These are phyloP conservation scores for Nephrocerus scutellatus DNA, from an alignment of 2,888 invertebrate species.

Conservation along the genomic window DNA sequence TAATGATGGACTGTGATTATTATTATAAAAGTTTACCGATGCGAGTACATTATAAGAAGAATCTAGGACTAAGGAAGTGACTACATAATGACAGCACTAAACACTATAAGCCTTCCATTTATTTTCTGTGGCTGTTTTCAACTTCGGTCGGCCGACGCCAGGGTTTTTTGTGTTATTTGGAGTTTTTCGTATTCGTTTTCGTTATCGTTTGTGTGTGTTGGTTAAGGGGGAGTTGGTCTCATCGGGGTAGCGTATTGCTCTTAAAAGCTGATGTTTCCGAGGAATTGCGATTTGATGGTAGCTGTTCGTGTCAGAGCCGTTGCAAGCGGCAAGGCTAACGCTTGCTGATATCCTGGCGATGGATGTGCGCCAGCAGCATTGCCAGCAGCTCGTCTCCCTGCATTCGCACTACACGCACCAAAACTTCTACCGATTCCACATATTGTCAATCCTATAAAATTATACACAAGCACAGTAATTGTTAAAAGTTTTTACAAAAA, in stretches of 20 bases:
- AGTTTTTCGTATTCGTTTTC: neutral
- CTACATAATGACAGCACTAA: too few relatives aligned
- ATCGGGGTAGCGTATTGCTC: slow-evolving; percentile 11
- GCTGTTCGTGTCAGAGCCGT: slow-evolving; percentile 45
- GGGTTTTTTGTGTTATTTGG: neutral
- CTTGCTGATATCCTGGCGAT: slow-evolving; percentile 41
- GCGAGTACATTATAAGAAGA: too few relatives aligned
- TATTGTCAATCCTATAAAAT: slow-evolving; percentile 47
- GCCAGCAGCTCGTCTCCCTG: slow-evolving; percentile 37
- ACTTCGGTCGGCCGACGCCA: neutral
- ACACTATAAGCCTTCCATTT: too few relatives aligned
- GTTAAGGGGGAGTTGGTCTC: neutral
- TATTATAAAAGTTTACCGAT: too few relatives aligned
- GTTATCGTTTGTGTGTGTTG: neutral
- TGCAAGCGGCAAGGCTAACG: slow-evolving; percentile 43
- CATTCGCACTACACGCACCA: slow-evolving; percentile 43
- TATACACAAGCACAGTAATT: slow-evolving; percentile 27
- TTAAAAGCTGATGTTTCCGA: slow-evolving; percentile 48
- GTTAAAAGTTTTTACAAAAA: too few relatives aligned
- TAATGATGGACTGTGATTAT: too few relatives aligned
- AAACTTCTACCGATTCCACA: slow-evolving; percentile 49
- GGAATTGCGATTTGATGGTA: slow-evolving; percentile 47
- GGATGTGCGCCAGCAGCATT: slow-evolving; percentile 33
- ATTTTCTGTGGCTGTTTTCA: neutral
- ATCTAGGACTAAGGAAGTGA: too few relatives aligned